These are phyloP conservation scores for Megaceryle torquata DNA, from an alignment of 2,113 vertebrate species.

Conservation along the genomic window DNA sequence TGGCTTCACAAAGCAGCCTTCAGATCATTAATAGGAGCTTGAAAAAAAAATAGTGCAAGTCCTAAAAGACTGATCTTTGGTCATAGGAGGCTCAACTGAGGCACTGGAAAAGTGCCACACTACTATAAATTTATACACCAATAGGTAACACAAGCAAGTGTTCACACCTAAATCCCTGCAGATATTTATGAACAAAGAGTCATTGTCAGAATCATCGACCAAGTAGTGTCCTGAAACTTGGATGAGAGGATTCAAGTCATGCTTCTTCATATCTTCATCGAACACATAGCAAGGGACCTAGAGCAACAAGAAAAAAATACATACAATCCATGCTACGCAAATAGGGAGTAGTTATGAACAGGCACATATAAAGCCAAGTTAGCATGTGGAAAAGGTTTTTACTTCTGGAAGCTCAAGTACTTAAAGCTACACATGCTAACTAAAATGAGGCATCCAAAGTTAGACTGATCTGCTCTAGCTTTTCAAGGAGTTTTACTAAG, in stretches of 20 bases:
- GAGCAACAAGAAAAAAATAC: not conserved
- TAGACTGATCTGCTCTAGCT: not conserved
- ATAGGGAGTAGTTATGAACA: not conserved
- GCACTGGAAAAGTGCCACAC: not conserved
- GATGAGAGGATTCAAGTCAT: constrained; percentile 91
- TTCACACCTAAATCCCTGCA: constrained; percentile 89
- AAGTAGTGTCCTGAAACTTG: constrained; percentile 81
- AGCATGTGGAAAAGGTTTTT: not conserved
- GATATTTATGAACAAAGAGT: constrained; percentile 88
- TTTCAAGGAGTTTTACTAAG: not conserved
- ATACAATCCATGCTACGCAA: not conserved
- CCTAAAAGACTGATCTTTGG: not conserved
- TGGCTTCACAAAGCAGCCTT: not conserved
- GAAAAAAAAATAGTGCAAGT: not conserved
- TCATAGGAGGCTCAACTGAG: not conserved
- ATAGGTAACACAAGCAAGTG: not conserved
- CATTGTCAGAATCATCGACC: constrained; percentile 89
- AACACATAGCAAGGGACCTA: constrained; percentile 93
- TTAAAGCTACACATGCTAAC: not conserved
- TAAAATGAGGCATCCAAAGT: not conserved
- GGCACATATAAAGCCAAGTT: not conserved
- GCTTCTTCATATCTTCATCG: constrained; percentile 83
- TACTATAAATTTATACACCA: not conserved
- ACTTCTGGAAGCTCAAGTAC: not conserved
- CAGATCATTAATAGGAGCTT: not conserved